Base-by-base conservation (phyloP, 1,140 invertebrate species). In the Aphaenogaster floridana region DNA sequence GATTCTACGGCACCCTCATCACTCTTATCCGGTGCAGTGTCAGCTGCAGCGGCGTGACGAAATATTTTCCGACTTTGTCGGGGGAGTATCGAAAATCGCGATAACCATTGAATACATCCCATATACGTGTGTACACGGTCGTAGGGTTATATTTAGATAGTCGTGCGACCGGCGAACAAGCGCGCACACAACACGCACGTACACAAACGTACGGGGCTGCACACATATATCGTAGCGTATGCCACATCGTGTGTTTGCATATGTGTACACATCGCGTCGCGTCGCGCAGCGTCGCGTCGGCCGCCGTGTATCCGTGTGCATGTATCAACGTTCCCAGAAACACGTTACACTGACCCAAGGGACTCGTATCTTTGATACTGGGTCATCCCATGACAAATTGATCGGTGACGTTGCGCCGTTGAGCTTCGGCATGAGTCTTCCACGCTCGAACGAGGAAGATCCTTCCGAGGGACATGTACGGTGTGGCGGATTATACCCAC, bases 341-440 rank as follows among this genome's bases (percentile, higher is more conserved):
- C 86, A 54, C 76, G 87, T 88, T 87, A 87, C 87, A 81, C 11
- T 54, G 61, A 54, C 89, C 87, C 90, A 7, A 50, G 90, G 81
- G 88, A 86, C 80, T 86, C 86, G 88, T 86, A 89, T 91, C 90
- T 91, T 91, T 88, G 90, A 91, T 91, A 88, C 77, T 88, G 66
- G 90, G 88, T 91, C 90, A 89, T 77, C 77, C 90, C 88, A 88
- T 91, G 90, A 91, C 90, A 89, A 91, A 91, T 91, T 91, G 90
- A 91, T 91, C 90, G 88, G 87, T 91, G 90, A 69, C 85, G 71
- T 66, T 81, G 52, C 61, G 72, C 84, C 83, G 83, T 88, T 74
- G 74, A 86, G 86, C 86, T 86, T 72, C 64, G 78, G 64, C 54
- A 36, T 79, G 45, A 72, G 78, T 83, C 86, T 86, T 86, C 52